A percentile compares a stretch with the other conserved stretches of the same genome.
These are phyloP conservation scores for Invenusta paracnida DNA, from an alignment of 2,888 invertebrate genomes.

Conservation along the genomic window DNA sequence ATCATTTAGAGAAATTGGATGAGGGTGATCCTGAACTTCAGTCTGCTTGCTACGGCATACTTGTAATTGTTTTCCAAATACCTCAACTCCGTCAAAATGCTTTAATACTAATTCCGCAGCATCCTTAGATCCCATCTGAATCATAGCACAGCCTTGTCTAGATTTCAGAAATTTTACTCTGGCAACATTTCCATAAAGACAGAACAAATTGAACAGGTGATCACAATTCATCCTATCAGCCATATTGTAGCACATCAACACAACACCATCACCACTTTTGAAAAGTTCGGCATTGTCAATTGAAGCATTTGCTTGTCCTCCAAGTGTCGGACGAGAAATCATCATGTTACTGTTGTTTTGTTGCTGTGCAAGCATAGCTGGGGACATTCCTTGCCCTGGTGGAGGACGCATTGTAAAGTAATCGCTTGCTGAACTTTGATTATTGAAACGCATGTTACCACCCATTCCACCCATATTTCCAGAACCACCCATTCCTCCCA, in stretches of 20 bases:
- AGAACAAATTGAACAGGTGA: slow-evolving; percentile 42
- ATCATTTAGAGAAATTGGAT: neutral
- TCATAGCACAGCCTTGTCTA: slow-evolving; percentile 42
- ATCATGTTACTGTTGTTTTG: neutral
- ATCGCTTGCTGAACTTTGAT: neutral
- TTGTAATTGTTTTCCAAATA: slow-evolving; percentile 35
- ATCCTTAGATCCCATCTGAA: slow-evolving; percentile 42
- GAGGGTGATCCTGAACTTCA: slow-evolving; percentile 10
- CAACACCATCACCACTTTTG: slow-evolving; percentile 23
- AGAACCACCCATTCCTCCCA: neutral
- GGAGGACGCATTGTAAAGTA: neutral
- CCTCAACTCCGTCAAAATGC: slow-evolving; percentile 1
- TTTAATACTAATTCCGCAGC: slow-evolving; percentile 31
- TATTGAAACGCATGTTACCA: neutral
- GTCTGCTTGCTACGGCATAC: slow-evolving; percentile 34
- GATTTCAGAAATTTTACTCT: slow-evolving; percentile 39
- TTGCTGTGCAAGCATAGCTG: neutral
- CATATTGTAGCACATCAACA: slow-evolving; percentile 37
- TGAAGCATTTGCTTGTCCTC: neutral
- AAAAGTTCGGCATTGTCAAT: neutral
- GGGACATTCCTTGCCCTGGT: neutral
- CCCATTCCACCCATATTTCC: slow-evolving; percentile 26
- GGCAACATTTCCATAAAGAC: slow-evolving; percentile 42
- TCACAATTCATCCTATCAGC: slow-evolving; percentile 38
- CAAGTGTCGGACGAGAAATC: neutral